Conservation (phyloP, 2,888 invertebrate genomes). For the Notodonta dromedarius region DNA sequence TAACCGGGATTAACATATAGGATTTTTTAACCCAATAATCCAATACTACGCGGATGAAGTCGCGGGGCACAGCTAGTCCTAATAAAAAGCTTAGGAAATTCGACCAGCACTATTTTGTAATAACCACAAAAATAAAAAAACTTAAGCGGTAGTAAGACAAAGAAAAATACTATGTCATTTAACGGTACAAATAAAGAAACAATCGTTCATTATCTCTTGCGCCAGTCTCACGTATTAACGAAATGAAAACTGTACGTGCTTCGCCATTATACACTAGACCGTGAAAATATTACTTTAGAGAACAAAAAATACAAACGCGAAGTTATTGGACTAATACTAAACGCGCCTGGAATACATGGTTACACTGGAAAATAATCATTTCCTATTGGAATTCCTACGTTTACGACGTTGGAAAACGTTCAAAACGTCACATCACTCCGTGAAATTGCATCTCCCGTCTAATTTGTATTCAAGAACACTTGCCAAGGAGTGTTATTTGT, state of each 20-base stretch:
- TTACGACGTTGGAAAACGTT: conserved; percentile 55
- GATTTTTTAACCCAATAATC: no score
- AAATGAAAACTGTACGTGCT: conserved; percentile 29
- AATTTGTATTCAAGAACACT: conserved; percentile 73
- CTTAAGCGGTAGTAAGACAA: no score
- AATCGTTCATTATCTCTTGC: conserved; percentile 24
- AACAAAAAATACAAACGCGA: not conserved
- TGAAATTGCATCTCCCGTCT: conserved; percentile 68
- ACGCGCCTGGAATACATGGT: conserved; percentile 42
- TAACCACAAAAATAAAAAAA: no score
- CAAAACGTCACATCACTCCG: conserved; percentile 69
- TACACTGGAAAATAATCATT: conserved; percentile 57
- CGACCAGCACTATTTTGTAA: no score
- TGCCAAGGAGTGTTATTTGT: conserved; percentile 64
- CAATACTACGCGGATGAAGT: no score
- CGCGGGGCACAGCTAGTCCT: no score
- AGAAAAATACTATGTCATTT: not conserved
- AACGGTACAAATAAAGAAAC: conserved; percentile 7
- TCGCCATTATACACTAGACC: conserved; percentile 12
- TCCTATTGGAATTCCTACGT: conserved; percentile 67
- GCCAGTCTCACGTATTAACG: conserved; percentile 25
- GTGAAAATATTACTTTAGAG: conserved; percentile 8
- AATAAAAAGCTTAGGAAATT: no score
- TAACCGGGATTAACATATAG: no score
- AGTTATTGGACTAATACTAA: conserved; percentile 44